Evolutionary conservation across 2,888 invertebrate genomes (phyloP).

Genomic region (Drosophila nr. medialis): DNA sequence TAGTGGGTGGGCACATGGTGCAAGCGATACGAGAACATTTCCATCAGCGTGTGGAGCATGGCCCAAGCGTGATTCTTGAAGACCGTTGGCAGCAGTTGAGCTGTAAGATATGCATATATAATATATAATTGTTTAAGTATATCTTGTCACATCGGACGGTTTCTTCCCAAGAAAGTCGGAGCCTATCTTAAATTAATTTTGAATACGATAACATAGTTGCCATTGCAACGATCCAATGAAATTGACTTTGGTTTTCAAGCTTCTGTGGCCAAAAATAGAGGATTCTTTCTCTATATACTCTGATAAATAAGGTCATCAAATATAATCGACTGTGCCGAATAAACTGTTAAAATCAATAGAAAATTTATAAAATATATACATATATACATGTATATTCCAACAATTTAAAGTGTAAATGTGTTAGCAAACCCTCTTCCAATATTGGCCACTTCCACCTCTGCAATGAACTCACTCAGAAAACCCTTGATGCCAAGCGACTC

Average conservation of each 20-base stretch:
- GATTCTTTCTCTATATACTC: not conserved
- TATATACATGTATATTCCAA: not conserved
- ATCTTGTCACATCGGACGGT: not conserved
- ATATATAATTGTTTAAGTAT: not conserved
- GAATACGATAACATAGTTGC: not conserved
- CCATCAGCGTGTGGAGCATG: conserved; percentile 96
- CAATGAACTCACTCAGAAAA: conserved; percentile 89
- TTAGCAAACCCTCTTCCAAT: not conserved
- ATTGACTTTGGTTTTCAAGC: not conserved
- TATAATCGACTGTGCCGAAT: not conserved
- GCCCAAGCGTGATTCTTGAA: conserved; percentile 98
- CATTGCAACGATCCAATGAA: not conserved
- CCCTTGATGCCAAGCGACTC: conserved; percentile 98
- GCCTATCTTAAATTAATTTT: not conserved
- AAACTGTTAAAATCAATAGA: not conserved
- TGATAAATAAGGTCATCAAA: not conserved
- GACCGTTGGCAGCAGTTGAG: conserved; percentile 94
- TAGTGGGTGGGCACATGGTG: conserved; percentile 99
- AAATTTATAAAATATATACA: not conserved
- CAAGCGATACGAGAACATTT: conserved; percentile 98
- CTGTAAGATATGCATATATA: conserved; percentile 83
- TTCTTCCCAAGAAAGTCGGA: not conserved
- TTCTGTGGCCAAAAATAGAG: not conserved
- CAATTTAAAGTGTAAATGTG: not conserved
- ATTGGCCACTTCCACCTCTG: not conserved